A percentile compares a stretch with the other conserved stretches of the same genome.
phyloP scores from a whole-genome alignment of 2,888 invertebrate species.

The Metallyticus violacea region DNA sequence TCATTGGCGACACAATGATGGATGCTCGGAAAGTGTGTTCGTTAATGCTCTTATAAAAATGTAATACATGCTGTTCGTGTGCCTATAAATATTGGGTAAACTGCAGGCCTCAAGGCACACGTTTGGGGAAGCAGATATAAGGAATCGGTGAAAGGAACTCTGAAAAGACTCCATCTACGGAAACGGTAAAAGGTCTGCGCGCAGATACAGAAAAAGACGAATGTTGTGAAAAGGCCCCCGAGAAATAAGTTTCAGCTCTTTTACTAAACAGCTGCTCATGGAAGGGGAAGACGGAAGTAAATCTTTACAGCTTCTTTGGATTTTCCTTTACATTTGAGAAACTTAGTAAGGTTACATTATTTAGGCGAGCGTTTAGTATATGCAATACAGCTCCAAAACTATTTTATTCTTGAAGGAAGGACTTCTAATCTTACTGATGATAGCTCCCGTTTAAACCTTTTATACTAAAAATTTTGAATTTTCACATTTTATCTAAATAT shows the following conservation, averaged over 20 bases:
- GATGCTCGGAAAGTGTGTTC: too few species aligned
- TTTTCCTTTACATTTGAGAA: neutral
- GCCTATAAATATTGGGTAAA: neutral
- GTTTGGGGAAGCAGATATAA: neutral
- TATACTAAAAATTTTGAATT: too few species aligned
- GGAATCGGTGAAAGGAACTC: neutral
- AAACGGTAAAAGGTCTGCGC: neutral
- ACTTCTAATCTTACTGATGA: too few species aligned
- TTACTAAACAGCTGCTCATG: neutral
- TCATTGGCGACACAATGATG: too few species aligned
- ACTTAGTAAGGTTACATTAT: neutral
- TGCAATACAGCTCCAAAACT: neutral
- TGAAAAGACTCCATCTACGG: neutral
- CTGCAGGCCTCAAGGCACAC: neutral
- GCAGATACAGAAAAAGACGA: neutral
- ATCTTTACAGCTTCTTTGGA: neutral
- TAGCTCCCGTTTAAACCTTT: too few species aligned
- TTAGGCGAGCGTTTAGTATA: neutral
- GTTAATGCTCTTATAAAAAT: too few species aligned
- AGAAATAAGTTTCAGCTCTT: neutral
- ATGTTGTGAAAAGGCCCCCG: neutral
- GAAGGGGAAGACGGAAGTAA: neutral
- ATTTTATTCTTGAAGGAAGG: neutral
- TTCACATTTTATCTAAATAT: too few species aligned
- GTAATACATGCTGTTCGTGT: too few species aligned